These are phyloP conservation scores for Hylaeus volcanicus DNA, from an alignment of 1,140 invertebrate species.

Conservation along the genomic window DNA sequence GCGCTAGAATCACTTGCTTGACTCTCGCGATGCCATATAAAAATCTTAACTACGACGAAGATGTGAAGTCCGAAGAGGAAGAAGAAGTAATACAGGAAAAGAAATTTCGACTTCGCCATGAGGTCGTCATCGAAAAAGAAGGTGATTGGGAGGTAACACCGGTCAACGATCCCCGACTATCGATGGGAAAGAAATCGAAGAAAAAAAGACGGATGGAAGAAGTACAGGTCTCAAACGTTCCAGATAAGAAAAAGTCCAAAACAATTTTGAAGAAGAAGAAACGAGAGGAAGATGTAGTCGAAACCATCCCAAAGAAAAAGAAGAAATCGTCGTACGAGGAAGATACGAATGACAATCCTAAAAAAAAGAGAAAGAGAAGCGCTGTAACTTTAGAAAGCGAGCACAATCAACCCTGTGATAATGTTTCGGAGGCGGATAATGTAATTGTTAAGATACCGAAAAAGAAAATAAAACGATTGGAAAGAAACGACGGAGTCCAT, in stretches of 20 bases:
- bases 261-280: constrained; percentile 31
- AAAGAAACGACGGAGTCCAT: constrained; percentile 9
- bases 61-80: constrained; percentile 33
- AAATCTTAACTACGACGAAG: constrained; percentile 41
- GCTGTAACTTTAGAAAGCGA: background rate
- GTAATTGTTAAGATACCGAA: background rate
- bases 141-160: constrained; percentile 33
- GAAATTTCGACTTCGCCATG: constrained; percentile 53
- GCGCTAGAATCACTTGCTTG: constrained; percentile 76
- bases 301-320: constrained; percentile 36
- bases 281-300: constrained; percentile 1
- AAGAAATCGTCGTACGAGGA: constrained; percentile 15
- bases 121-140: constrained; percentile 70
- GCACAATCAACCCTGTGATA: background rate
- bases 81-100: constrained; percentile 30
- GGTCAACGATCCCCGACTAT: background rate
- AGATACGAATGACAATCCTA: constrained; percentile 11
- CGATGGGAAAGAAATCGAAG: constrained; percentile 30
- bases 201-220: constrained; percentile 44
- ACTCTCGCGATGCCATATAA: constrained; percentile 60
- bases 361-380: constrained; percentile 47
- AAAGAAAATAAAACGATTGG: constrained; percentile 35
- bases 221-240: background rate
- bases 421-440: constrained; percentile 2
- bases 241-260: constrained; percentile 55